Conservation (phyloP, 2,888 invertebrate species). For the Gymnoscelis rufifasciata region DNA sequence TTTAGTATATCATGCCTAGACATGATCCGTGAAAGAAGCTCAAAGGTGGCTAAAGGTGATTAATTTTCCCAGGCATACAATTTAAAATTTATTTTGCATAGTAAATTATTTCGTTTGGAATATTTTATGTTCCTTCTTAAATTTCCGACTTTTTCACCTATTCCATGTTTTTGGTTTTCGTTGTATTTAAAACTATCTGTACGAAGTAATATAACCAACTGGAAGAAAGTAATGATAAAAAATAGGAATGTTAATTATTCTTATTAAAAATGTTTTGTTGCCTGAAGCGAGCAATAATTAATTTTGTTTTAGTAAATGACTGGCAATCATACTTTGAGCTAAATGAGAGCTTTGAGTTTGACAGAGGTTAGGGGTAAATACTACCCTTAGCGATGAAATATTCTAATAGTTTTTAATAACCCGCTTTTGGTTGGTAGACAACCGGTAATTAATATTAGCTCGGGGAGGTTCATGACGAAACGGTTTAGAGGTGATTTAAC, state of each 20-base stretch:
- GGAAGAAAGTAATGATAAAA: neutral
- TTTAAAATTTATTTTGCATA: no score
- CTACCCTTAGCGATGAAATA: conserved; percentile 56
- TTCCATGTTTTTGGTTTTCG: no score
- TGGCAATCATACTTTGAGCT: conserved; percentile 65
- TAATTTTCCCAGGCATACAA: no score
- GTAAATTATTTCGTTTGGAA: no score
- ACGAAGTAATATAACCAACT: no score
- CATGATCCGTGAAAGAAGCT: no score
- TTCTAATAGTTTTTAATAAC: conserved; percentile 75
- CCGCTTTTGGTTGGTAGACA: conserved; percentile 62
- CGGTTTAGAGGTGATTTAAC: conserved; percentile 3
- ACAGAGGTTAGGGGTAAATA: conserved; percentile 47
- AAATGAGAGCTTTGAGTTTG: conserved; percentile 59
- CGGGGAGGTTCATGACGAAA: conserved; percentile 39
- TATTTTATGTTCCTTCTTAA: no score
- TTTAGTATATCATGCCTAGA: no score
- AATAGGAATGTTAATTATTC: conserved; percentile 12
- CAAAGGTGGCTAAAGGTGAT: no score
- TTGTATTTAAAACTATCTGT: no score
- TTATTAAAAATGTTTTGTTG: conserved; percentile 16
- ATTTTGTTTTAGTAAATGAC: conserved; percentile 48
- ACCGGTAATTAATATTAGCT: conserved; percentile 59
- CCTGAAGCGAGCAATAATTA: conserved; percentile 39
- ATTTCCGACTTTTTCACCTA: no score